Evolutionary conservation across 2,888 invertebrate species (phyloP).

Genomic region (Anagyrus pseudococci): DNA sequence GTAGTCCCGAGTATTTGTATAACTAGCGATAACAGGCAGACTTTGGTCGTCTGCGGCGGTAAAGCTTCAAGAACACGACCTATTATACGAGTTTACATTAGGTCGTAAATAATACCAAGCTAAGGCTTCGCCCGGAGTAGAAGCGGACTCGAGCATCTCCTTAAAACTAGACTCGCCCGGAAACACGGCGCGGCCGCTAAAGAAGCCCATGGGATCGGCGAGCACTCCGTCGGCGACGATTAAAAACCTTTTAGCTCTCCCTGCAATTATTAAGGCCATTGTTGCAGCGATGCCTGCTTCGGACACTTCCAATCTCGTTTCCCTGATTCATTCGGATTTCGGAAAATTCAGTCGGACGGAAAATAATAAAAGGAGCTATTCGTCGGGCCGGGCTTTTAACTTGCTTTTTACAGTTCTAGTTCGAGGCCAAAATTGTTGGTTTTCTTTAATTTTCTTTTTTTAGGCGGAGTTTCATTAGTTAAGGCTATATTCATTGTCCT

Average conservation of each 20-base stretch:
- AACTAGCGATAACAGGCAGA: not conserved
- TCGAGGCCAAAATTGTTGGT: too few species aligned
- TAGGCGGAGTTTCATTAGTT: not conserved
- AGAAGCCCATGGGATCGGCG: not conserved
- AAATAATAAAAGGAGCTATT: too few species aligned
- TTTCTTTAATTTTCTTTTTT: too few species aligned
- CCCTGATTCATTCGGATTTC: not conserved
- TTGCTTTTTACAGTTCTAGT: not conserved
- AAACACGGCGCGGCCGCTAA: not conserved
- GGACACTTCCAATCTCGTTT: not conserved
- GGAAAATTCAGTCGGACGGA: not conserved
- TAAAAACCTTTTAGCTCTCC: not conserved
- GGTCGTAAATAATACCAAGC: not conserved
- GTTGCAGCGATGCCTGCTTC: not conserved
- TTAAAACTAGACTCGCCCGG: not conserved
- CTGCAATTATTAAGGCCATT: not conserved
- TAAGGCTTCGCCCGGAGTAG: not conserved
- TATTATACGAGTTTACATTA: not conserved
- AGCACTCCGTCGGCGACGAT: not conserved
- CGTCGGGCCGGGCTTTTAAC: not conserved
- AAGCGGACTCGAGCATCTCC: not conserved
- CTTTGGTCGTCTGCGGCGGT: not conserved
- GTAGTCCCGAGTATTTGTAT: not conserved
- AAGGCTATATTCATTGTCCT: not conserved
- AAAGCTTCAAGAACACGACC: too few species aligned